These are phyloP conservation scores for Harpagoxenus sublaevis DNA, from an alignment of 2,888 invertebrate genomes.

Conservation along the genomic window DNA sequence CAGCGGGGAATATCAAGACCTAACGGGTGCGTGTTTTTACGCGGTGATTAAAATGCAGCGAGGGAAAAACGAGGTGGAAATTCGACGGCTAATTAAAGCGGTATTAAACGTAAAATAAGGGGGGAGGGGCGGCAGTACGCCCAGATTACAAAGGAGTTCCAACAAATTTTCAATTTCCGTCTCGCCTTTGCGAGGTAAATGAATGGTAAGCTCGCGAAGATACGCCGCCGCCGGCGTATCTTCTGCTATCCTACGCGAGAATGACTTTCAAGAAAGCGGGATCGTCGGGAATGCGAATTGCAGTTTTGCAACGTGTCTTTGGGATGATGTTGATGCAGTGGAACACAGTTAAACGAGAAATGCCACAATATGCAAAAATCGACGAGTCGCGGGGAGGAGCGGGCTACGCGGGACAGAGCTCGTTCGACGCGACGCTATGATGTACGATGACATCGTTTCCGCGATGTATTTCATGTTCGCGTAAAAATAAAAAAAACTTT, in stretches of 20 bases:
- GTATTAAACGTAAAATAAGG: constrained; percentile 36
- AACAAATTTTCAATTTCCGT: constrained; percentile 52
- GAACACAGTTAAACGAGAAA: constrained; percentile 4
- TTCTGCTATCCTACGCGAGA: constrained; percentile 11
- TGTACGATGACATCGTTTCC: not conserved
- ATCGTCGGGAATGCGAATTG: not conserved
- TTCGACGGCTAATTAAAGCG: constrained; percentile 56
- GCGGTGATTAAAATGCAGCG: constrained; percentile 43
- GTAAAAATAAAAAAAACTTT: constrained; percentile 32
- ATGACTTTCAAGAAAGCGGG: constrained; percentile 17
- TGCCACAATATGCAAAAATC: constrained; percentile 1
- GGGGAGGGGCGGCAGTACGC: not conserved
- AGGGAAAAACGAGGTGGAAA: constrained; percentile 31
- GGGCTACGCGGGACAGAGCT: not conserved
- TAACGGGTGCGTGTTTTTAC: constrained; percentile 36
- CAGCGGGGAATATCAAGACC: not conserved
- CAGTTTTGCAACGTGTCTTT: not conserved
- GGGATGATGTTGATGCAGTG: not conserved
- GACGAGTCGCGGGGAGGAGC: not conserved
- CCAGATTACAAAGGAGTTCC: constrained; percentile 44
- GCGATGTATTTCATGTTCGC: not conserved
- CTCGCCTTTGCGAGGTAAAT: constrained; percentile 37
- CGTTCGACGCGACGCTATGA: not conserved
- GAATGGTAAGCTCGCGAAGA: constrained; percentile 35
- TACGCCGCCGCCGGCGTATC: not conserved